These are phyloP conservation scores for Eremophila alpestris DNA, from an alignment of 2,797 vertebrate genomes.

Conservation along the genomic window DNA sequence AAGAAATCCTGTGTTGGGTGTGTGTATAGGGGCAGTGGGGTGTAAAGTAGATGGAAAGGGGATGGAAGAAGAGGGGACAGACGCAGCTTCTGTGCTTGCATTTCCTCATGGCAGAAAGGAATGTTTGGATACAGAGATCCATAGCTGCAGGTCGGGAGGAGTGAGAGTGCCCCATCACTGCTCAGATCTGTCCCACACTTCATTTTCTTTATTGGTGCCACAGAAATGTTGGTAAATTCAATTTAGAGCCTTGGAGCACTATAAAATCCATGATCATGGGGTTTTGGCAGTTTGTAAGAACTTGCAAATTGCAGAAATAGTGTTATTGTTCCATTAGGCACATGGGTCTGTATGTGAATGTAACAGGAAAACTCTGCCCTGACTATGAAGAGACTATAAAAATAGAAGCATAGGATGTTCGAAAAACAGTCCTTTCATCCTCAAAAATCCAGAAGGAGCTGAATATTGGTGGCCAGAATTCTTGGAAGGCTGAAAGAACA, in stretches of 20 bases:
- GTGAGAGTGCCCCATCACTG: neutral
- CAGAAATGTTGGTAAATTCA: neutral
- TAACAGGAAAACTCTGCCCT: neutral
- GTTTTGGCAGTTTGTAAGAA: neutral
- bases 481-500: neutral
- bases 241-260: neutral
- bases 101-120: neutral
- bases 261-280: neutral
- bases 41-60: neutral
- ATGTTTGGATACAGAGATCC: neutral
- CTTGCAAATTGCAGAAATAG: neutral
- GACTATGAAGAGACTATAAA: neutral
- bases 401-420: neutral
- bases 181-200: neutral
- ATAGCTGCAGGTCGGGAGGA: rapidly evolving
- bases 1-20: neutral
- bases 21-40: neutral
- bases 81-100: neutral
- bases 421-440: neutral
- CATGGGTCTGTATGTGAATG: neutral
- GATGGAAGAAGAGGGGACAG: neutral
- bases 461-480: neutral
- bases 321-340: neutral
- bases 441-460: neutral
- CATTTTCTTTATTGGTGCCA: neutral